Base-by-base conservation (phyloP, 2,113 vertebrate genomes). In the Nipponia nippon region DNA sequence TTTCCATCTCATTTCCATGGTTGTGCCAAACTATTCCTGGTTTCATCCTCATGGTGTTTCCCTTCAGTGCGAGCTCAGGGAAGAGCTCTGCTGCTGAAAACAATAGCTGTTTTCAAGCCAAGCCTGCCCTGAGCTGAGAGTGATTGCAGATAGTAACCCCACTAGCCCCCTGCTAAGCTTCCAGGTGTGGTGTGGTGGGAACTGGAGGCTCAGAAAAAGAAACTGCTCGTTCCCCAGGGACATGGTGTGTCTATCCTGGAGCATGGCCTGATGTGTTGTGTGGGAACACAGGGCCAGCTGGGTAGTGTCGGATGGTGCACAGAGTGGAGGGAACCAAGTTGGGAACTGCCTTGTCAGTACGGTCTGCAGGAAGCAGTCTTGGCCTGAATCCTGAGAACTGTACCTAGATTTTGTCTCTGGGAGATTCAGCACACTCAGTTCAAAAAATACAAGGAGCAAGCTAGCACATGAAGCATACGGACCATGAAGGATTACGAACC, bases 261-360 rank as follows among this genome's bases (percentile, higher is more conserved):
- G 55, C 29, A 9, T 6, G 13, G 49, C 15, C 36, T 70, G 67
- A 27, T 40, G 47, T 21, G 65, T 49, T 3, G 2, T 21, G 34
- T 10, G 44, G 69, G 50, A 88, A 16, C 11, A 36, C 3, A 23
- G 9, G 66, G 42, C 29, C 40, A 27, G 79, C 53, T 36, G 53
- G 47, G 36, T 9, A 4, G 15, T 18, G 13, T 36, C 2, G 4
- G 42, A 6, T 20, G 29, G 49, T 46, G 18, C 40, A n/a, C 3
- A 38, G 38, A 9, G 29, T n/a, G n/a, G 65, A 79, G 26, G 29
- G 42, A 49, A 10, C 14, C 0, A 11, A 11, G 5, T 0, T 52
- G 34, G 80, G 55, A 75, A 36, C 36, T 52, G 61, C 44, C 49
- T 29, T 9, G 0, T 67, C 32, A 19, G 17, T 40, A 11, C 0